Evolutionary conservation across 1,140 invertebrate genomes (phyloP).

Genomic region (Musca vetustissima): DNA sequence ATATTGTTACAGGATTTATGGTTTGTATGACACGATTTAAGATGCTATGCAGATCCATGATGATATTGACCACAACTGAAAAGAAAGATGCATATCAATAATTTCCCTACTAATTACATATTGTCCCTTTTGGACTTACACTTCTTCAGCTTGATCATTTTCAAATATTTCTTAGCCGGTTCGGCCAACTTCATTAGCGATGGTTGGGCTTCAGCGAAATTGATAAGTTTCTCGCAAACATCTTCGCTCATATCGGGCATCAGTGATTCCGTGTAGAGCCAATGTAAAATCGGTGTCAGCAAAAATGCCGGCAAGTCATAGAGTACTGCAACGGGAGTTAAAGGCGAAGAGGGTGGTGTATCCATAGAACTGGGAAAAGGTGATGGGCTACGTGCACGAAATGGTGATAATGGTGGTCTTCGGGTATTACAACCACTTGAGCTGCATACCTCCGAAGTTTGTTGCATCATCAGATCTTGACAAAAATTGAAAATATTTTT

Average conservation of each 20-base stretch:
- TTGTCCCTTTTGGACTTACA: conserved; percentile 56
- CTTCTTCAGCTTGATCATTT: conserved; percentile 65
- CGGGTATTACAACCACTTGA: conserved; percentile 36
- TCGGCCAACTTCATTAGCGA: conserved; percentile 61
- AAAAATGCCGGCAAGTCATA: conserved; percentile 61
- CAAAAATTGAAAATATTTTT: conserved; percentile 53
- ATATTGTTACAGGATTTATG: conserved; percentile 54
- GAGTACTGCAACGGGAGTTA: conserved; percentile 47
- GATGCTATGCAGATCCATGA: conserved; percentile 64
- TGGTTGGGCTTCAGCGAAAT: conserved; percentile 56
- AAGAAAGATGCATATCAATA: background rate
- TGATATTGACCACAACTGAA: conserved; percentile 64
- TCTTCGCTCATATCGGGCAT: conserved; percentile 60
- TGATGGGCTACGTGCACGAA: conserved; percentile 45
- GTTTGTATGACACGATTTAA: conserved; percentile 63
- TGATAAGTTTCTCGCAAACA: conserved; percentile 61
- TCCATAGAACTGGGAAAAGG: conserved; percentile 48
- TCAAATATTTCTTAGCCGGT: conserved; percentile 64
- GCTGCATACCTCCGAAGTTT: conserved; percentile 24
- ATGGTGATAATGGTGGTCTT: conserved; percentile 47
- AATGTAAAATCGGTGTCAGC: conserved; percentile 63
- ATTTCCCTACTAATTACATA: background rate
- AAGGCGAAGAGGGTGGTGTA: conserved; percentile 49
- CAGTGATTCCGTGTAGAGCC: conserved; percentile 67
- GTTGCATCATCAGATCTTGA: conserved; percentile 43